Evolutionary conservation across 2,888 invertebrate species (phyloP).

Genomic region (Oasisia sp.): DNA sequence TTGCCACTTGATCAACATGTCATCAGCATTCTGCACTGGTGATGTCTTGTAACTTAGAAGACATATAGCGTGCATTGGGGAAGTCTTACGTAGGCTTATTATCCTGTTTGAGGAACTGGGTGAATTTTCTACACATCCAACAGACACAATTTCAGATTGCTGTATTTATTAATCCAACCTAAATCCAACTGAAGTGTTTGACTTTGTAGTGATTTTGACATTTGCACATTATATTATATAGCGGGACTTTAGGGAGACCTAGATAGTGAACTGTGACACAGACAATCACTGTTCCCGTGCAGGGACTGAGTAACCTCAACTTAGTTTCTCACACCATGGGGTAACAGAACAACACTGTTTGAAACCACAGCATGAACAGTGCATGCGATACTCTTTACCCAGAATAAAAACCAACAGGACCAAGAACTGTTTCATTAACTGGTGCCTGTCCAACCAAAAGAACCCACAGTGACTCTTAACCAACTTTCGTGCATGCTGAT

Average conservation of each 20-base stretch:
- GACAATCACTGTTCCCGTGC: background rate
- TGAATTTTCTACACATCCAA: background rate
- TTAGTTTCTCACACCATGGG: background rate
- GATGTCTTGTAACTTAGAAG: no score
- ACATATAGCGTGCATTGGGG: no score
- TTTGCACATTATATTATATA: background rate
- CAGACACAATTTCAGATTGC: background rate
- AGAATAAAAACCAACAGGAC: no score
- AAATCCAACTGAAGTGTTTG: background rate
- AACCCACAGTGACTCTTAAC: no score
- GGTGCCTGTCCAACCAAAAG: no score
- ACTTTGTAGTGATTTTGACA: background rate
- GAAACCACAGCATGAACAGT: background rate
- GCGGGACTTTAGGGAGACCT: background rate
- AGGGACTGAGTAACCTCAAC: background rate
- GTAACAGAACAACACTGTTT: background rate
- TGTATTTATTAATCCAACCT: background rate
- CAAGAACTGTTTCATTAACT: no score
- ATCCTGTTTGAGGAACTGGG: background rate
- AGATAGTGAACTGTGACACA: background rate
- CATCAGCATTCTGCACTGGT: no score
- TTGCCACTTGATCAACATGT: no score
- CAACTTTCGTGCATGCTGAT: no score
- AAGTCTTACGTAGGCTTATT: background rate
- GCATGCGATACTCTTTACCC: no score